Conservation (phyloP, 2,113 vertebrate species). For the Macquaria ambigua region DNA sequence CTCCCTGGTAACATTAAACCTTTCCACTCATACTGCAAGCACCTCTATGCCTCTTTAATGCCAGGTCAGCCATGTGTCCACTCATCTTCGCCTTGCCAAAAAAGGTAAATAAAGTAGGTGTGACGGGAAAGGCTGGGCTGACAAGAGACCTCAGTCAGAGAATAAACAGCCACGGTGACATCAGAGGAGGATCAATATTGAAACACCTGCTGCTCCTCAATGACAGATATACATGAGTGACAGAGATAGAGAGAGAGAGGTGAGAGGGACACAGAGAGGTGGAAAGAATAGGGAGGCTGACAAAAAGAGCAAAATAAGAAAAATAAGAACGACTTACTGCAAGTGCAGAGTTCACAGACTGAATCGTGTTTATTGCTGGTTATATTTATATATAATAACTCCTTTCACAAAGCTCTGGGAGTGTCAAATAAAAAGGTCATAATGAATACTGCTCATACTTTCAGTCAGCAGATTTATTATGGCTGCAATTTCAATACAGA, state of each 20-base stretch:
- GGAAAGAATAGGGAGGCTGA: neutral
- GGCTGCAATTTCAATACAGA: neutral
- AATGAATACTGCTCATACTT: neutral
- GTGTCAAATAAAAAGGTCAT: neutral
- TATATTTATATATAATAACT: neutral
- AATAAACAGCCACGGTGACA: conserved; percentile 68
- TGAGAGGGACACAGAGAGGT: neutral
- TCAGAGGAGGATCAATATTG: conserved; percentile 77
- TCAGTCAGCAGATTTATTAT: neutral
- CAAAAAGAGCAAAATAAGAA: neutral
- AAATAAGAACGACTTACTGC: too few relatives aligned
- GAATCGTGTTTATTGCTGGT: too few relatives aligned
- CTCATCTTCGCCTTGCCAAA: conserved; percentile 17
- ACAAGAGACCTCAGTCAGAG: conserved; percentile 25
- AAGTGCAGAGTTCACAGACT: too few relatives aligned
- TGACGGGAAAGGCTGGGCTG: conserved; percentile 8
- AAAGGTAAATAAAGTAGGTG: conserved; percentile 58
- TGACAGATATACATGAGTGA: conserved; percentile 51
- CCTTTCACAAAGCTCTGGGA: neutral
- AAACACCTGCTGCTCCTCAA: conserved; percentile 75
- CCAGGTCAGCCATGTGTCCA: conserved; percentile 9
- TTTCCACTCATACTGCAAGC: conserved; percentile 18
- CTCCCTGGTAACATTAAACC: conserved; percentile 9
- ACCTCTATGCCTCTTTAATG: neutral
- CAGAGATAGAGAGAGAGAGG: neutral